These are phyloP conservation scores for Hippocampus mohnikei DNA, from an alignment of 2,113 vertebrate species.

Conservation along the genomic window DNA sequence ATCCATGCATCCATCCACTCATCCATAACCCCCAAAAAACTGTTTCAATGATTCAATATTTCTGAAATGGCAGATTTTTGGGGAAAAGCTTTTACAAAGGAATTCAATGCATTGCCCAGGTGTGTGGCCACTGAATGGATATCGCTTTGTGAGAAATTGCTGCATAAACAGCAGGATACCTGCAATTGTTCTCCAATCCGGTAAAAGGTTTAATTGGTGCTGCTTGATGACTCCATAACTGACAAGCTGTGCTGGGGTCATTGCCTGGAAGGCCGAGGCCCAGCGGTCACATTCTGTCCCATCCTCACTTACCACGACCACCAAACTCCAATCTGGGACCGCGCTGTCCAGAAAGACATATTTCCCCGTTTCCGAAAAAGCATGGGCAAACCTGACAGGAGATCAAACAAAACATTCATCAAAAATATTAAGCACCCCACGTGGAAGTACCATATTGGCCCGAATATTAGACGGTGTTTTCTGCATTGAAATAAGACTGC, in stretches of 20 bases:
- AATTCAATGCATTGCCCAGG: too few relatives aligned
- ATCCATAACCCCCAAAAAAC: too few relatives aligned
- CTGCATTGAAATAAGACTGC: too few relatives aligned
- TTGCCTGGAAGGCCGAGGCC: constrained; percentile 76
- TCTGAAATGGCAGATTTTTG: not conserved
- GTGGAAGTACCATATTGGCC: not conserved
- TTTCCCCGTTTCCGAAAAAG: constrained; percentile 82
- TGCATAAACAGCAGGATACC: constrained; percentile 57
- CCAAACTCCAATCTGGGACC: constrained; percentile 70
- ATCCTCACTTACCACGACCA: constrained; percentile 79
- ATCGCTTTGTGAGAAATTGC: not conserved
- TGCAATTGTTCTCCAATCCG: constrained; percentile 81
- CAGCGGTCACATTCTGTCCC: constrained; percentile 70
- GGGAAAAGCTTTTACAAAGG: not conserved
- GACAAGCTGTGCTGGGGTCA: constrained; percentile 80
- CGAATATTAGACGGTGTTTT: too few relatives aligned
- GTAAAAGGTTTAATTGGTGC: constrained; percentile 73
- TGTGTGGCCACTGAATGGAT: too few relatives aligned
- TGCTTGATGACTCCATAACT: constrained; percentile 74
- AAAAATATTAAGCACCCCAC: not conserved
- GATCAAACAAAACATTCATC: not conserved
- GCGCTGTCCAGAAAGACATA: constrained; percentile 83
- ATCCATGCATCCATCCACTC: not conserved
- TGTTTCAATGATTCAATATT: too few relatives aligned
- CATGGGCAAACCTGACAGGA: constrained; percentile 82